A percentile compares a stretch with the other conserved stretches of the same genome.
Conservation (phyloP, 2,113 vertebrate species). For the Noturus placidus region DNA sequence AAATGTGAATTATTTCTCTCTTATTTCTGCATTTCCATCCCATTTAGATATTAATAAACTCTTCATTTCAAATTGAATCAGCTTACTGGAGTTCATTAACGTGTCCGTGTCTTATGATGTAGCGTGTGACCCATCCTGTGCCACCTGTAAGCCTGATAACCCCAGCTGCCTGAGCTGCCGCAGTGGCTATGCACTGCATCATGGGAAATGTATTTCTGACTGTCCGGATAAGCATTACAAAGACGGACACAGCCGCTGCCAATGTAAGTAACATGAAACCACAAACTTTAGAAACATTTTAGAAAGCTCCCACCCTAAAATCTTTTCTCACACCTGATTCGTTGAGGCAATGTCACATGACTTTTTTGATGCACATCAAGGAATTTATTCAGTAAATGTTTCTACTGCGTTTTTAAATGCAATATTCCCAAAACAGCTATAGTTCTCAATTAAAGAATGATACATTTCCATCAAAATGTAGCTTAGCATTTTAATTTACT, state of each 20-base stretch:
- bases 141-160: conserved; percentile 77
- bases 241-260: conserved; percentile 72
- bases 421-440: no score
- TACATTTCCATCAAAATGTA: background rate
- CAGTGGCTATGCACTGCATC: conserved; percentile 68
- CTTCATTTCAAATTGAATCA: background rate
- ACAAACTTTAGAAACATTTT: background rate
- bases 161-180: conserved; percentile 79
- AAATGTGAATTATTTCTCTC: background rate
- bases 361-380: no score
- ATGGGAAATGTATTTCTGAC: conserved; percentile 76
- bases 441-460: background rate
- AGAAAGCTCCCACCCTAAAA: background rate
- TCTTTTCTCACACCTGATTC: background rate
- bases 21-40: background rate
- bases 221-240: conserved; percentile 79
- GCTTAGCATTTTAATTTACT: background rate
- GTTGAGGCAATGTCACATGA: no score
- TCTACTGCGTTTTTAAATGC: no score
- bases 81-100: background rate
- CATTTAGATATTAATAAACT: background rate
- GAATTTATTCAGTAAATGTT: no score
- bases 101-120: conserved; percentile 28
- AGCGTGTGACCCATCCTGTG: conserved; percentile 86
- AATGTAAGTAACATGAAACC: conserved; percentile 69